Evolutionary conservation across 2,888 invertebrate genomes (phyloP).

Genomic region (Disparrhopalites patrizii): DNA sequence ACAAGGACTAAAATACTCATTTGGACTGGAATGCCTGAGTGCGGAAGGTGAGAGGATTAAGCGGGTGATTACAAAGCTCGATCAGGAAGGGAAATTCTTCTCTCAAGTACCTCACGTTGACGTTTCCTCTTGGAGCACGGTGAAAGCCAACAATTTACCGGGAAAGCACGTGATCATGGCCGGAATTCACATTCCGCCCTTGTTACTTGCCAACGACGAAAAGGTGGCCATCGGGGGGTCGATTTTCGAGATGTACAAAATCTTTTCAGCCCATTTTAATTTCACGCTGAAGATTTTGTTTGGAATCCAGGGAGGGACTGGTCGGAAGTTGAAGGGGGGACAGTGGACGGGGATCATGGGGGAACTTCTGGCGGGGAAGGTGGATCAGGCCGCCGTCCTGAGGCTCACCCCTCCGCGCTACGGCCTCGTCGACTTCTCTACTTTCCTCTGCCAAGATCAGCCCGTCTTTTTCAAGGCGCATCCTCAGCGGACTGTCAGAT

Average conservation of each 20-base stretch:
- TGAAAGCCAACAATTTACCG: too few relatives aligned
- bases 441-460: neutral
- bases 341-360: neutral
- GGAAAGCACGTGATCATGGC: neutral
- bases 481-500: neutral
- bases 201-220: neutral
- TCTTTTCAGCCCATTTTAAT: neutral
- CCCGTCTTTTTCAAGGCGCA: conserved; percentile 7
- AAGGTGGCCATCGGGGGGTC: neutral
- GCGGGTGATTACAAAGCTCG: too few relatives aligned
- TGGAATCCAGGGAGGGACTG: neutral
- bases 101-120: too few relatives aligned
- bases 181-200: neutral
- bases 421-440: neutral
- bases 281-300: neutral
- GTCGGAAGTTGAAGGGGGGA: neutral
- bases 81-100: too few relatives aligned
- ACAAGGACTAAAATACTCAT: too few relatives aligned
- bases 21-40: too few relatives aligned
- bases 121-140: too few relatives aligned
- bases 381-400: neutral
- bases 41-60: too few relatives aligned
- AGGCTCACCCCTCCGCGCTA: neutral
- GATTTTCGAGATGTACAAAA: neutral
- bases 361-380: neutral